Percentiles rank a stretch among this genome's conserved stretches.
These are phyloP conservation scores for Seladonia tumulorum DNA, from an alignment of 2,888 invertebrate genomes.

Conservation along the genomic window DNA sequence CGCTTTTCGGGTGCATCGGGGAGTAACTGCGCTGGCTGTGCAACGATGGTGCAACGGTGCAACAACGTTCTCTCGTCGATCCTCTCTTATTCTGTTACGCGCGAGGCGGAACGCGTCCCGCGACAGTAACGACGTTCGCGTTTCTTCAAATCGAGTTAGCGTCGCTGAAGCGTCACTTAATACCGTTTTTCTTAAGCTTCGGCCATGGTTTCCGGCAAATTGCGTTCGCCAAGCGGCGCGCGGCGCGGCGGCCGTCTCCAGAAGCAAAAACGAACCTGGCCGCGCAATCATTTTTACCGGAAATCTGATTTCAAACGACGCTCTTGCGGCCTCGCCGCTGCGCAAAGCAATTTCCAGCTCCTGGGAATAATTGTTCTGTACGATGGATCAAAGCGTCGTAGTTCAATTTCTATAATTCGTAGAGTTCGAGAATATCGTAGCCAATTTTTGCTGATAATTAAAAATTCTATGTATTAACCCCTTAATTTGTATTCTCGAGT, in stretches of 20 bases:
- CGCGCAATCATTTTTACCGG: not conserved
- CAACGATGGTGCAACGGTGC: not conserved
- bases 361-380: not conserved
- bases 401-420: too few relatives aligned
- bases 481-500: too few relatives aligned
- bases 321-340: not conserved
- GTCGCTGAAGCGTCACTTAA: conserved; percentile 53
- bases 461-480: too few relatives aligned
- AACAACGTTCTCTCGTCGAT: not conserved
- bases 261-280: not conserved
- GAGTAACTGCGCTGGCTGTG: not conserved
- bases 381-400: too few relatives aligned
- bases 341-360: not conserved
- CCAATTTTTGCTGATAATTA: too few relatives aligned
- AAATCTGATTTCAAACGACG: not conserved
- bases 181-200: conserved; percentile 61
- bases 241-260: not conserved
- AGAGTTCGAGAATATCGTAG: too few relatives aligned
- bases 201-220: conserved; percentile 52
- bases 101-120: not conserved
- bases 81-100: not conserved
- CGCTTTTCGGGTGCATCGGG: not conserved
- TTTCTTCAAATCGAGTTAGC: conserved; percentile 60
- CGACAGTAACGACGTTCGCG: conserved; percentile 38
- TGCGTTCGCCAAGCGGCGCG: conserved; percentile 19